Evolutionary conservation across 2,113 vertebrate genomes (phyloP), one percentile per base, ranked within the genome.

Genomic region (Chaenogobius annularis): DNA sequence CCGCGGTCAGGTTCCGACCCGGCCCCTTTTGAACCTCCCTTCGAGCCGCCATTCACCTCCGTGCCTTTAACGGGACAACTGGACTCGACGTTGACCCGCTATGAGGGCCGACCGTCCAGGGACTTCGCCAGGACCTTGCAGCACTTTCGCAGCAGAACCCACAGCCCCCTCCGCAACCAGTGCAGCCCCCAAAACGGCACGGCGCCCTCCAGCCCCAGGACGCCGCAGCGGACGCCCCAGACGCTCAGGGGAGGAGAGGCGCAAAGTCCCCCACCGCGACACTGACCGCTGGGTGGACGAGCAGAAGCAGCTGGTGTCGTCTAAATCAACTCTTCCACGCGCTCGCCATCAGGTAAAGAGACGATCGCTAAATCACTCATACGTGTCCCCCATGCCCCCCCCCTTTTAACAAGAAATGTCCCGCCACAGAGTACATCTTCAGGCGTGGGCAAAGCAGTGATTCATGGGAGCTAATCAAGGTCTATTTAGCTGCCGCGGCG

Each of bases 271-370:
- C 83, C 95, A 93, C 68, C 87, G 92, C 0, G 94, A 95, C 40
- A 94, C 96, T 74, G 90, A 88, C 87, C 95, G 88, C 44, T 96
- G 96, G 67, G 91, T 92, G 0, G 96, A 97, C 78, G 95, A 96
- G 87, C 97, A 96, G 86, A 95, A 96, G 43, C 96, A 96, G 81
- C 89, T 96, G 77, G 94, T 94, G 0, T 91, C 95, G 48, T 94
- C 92, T 31, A 89, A 88, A 83, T 87, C 93, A 0, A 95, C 97
- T 52, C 92, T 94, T 77, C 87, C 94, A 23, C 94, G 95, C 79
- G 88, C 94, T 40, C 94, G 95, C 80, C 94, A 95, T 83, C 95
- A 95, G 94, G 97, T 99, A 66, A 89, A 84, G 13, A 87, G 85
- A 83, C 59, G 79, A 75, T 59, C 79, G 44, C 58, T 80, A 55